These are phyloP conservation scores for Passer domesticus DNA, from an alignment of 2,113 vertebrate genomes.

Conservation along the genomic window DNA sequence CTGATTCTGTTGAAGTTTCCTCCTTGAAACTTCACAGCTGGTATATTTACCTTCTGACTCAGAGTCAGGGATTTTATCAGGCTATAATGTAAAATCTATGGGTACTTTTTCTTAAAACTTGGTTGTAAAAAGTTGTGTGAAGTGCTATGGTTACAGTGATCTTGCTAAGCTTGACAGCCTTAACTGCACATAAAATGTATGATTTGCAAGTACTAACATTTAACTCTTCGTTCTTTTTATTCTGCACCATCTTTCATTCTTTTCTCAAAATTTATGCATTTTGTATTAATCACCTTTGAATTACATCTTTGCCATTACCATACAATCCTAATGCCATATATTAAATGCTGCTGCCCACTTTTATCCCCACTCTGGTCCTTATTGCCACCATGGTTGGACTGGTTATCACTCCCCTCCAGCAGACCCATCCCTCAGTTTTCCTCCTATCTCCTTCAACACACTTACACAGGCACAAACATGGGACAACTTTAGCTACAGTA, in stretches of 20 bases:
- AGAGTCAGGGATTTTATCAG: background rate
- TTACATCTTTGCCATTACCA: slow-evolving; percentile 68
- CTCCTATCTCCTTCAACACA: slow-evolving; percentile 88
- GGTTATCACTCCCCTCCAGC: slow-evolving; percentile 74
- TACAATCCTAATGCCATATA: slow-evolving; percentile 63
- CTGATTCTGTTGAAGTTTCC: background rate
- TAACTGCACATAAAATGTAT: slow-evolving; percentile 76
- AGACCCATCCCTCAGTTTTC: slow-evolving; percentile 87
- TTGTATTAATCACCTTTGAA: slow-evolving; percentile 70
- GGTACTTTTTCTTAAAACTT: slow-evolving; percentile 51
- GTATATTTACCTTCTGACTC: background rate
- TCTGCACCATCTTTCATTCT: slow-evolving; percentile 72
- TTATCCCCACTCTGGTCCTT: slow-evolving; percentile 57
- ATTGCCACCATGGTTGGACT: slow-evolving; percentile 53
- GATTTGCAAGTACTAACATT: slow-evolving; percentile 82
- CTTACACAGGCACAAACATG: slow-evolving; percentile 90
- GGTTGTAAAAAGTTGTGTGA: background rate
- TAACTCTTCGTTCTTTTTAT: slow-evolving; percentile 78
- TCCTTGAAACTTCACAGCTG: background rate
- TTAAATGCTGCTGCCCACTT: slow-evolving; percentile 69
- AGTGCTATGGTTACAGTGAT: slow-evolving; percentile 11
- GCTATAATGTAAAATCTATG: background rate
- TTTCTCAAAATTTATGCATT: slow-evolving; percentile 62
- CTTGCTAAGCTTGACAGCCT: slow-evolving; percentile 52
- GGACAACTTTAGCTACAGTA: slow-evolving; percentile 84